A percentile compares a stretch with the other conserved stretches of the same genome.
Conservation (phyloP, 2,888 invertebrate genomes). For the Cordylochernes scorpioides region DNA sequence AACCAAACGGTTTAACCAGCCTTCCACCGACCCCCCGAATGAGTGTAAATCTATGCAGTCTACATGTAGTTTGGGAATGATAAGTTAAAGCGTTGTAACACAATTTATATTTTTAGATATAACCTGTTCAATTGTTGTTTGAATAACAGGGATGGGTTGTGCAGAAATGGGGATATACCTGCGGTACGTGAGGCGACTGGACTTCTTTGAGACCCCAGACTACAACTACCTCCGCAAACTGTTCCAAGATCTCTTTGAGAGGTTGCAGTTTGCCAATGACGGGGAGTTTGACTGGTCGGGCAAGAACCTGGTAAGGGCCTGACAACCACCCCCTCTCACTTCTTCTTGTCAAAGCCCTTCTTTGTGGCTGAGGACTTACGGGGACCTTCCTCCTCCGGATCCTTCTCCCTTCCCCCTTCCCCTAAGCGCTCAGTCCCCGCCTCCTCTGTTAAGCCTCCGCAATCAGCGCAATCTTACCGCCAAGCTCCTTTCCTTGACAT, state of each 20-base stretch:
- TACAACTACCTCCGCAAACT: slow-evolving; percentile 91
- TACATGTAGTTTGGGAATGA: not conserved
- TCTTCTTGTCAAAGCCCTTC: no score
- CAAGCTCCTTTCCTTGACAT: no score
- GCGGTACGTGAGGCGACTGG: slow-evolving; percentile 78
- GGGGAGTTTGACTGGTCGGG: slow-evolving; percentile 89
- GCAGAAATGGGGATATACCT: slow-evolving; percentile 96
- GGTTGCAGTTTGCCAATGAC: slow-evolving; percentile 42
- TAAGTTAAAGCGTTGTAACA: not conserved
- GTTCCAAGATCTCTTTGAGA: slow-evolving; percentile 71
- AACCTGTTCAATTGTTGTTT: not conserved
- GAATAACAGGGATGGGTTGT: not conserved
- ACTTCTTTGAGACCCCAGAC: slow-evolving; percentile 99
- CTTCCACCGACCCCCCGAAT: no score
- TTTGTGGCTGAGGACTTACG: no score
- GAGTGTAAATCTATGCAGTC: not conserved
- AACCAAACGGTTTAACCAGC: no score
- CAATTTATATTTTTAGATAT: not conserved
- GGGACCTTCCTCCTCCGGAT: no score
- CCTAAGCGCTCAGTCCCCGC: no score
- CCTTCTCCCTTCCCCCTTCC: no score
- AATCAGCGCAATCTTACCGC: no score
- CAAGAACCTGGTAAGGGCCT: slow-evolving; percentile 39
- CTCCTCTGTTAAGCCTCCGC: no score
- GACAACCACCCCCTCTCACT: no score